Conservation (phyloP, 2,888 invertebrate genomes). For the Archips xylosteana region DNA sequence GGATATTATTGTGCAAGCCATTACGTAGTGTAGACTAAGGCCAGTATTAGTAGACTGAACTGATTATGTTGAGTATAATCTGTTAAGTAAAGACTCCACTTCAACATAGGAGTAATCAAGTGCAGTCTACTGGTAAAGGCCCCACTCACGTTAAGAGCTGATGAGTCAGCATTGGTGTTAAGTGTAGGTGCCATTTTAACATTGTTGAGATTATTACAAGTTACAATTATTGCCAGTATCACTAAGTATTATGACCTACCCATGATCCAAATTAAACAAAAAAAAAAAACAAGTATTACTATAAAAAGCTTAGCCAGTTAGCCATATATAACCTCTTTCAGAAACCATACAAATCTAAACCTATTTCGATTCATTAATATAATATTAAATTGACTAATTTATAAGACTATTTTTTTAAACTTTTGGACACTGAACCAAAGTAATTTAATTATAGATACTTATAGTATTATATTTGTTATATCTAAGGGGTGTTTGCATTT, state of each 20-base stretch:
- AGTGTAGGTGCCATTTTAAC: conserved; percentile 40
- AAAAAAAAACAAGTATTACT: conserved; percentile 73
- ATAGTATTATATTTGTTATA: conserved; percentile 46
- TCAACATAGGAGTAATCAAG: neutral
- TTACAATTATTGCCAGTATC: conserved; percentile 44
- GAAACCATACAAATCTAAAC: conserved; percentile 69
- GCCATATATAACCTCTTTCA: conserved; percentile 61
- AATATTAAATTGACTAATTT: conserved; percentile 76
- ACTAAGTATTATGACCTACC: conserved; percentile 68
- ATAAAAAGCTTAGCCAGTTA: conserved; percentile 71
- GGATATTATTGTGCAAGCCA: conserved; percentile 19
- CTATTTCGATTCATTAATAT: conserved; percentile 69
- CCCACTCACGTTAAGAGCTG: neutral
- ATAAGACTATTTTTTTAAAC: conserved; percentile 69
- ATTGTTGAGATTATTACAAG: conserved; percentile 32
- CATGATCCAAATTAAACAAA: conserved; percentile 74
- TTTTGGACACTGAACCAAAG: conserved; percentile 73
- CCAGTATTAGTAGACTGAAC: neutral
- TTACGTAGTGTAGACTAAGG: conserved; percentile 8
- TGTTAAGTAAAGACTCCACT: too few relatives aligned
- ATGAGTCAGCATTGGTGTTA: conserved; percentile 34
- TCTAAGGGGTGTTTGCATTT: conserved; percentile 58
- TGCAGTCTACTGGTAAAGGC: conserved; percentile 3
- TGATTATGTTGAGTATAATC: neutral
- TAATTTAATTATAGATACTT: conserved; percentile 52